Conservation (phyloP, 2,797 vertebrate genomes). For the Enteromius mattozi region DNA sequence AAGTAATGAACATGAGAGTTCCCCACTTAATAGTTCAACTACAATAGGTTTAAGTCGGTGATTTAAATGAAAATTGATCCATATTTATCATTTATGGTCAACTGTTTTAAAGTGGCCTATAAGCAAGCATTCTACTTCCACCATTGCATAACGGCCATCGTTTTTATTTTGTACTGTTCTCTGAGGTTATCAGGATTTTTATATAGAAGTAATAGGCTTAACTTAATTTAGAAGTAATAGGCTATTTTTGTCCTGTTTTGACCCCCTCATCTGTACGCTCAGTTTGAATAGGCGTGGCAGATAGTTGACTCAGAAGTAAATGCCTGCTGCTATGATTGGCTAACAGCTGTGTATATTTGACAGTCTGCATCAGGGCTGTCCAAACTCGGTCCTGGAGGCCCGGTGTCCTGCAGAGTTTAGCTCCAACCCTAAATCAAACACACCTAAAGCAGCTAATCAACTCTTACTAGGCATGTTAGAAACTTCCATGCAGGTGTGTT, state of each 20-base stretch:
- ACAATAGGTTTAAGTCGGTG: background rate
- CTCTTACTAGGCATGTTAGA: too few relatives aligned
- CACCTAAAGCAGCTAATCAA: too few relatives aligned
- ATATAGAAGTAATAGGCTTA: background rate
- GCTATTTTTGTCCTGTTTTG: too few relatives aligned
- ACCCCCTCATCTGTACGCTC: too few relatives aligned
- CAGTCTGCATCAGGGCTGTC: too few relatives aligned
- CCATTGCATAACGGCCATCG: background rate
- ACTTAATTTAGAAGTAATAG: background rate
- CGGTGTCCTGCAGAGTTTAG: too few relatives aligned
- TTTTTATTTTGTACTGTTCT: background rate
- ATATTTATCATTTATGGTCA: background rate
- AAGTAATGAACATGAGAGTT: slow-evolving; percentile 7
- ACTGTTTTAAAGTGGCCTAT: background rate
- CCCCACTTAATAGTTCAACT: background rate
- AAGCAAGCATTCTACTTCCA: background rate
- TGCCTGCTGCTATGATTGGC: too few relatives aligned
- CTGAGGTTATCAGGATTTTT: background rate
- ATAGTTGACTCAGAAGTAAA: too few relatives aligned
- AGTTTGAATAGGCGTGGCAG: background rate
- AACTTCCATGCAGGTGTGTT: too few relatives aligned
- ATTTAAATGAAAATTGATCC: background rate
- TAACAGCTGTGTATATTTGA: too few relatives aligned
- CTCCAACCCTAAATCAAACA: too few relatives aligned
- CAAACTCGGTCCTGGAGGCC: too few relatives aligned